Evolutionary conservation across 2,797 vertebrate genomes (phyloP).

Genomic region (Coendou prehensilis): DNA sequence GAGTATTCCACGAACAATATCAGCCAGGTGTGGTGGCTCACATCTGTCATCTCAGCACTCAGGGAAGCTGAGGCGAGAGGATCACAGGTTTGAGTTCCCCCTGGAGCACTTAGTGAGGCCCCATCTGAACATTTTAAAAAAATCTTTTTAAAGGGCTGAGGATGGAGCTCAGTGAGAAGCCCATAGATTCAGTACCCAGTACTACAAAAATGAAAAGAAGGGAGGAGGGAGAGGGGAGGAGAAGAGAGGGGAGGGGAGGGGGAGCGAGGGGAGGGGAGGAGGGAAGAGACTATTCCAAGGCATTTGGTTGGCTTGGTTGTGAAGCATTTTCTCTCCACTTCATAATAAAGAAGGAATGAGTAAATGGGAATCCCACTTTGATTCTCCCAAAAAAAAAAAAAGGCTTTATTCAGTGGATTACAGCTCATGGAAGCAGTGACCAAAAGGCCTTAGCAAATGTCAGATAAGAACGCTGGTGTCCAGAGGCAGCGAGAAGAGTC

Average conservation of each 20-base stretch:
- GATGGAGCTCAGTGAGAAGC: not conserved
- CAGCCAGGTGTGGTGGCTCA: not conserved
- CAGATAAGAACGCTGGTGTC: not conserved
- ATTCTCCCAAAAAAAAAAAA: not conserved
- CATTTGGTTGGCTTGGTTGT: not conserved
- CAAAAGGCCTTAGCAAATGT: not conserved
- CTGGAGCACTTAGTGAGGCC: not conserved
- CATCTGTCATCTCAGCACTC: not conserved
- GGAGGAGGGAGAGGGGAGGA: no score
- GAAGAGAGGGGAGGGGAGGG: no score
- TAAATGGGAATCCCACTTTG: not conserved
- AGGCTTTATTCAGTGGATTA: constrained; percentile 14
- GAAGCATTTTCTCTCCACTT: constrained; percentile 21
- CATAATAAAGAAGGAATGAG: constrained; percentile 11
- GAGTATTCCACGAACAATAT: not conserved
- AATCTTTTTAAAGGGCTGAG: not conserved
- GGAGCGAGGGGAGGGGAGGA: not conserved
- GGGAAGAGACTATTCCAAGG: not conserved
- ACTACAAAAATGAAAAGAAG: not conserved
- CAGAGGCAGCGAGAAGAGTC: not conserved
- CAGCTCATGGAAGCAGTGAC: not conserved
- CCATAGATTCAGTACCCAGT: not conserved
- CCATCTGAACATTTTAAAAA: not conserved
- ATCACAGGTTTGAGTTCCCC: not conserved
- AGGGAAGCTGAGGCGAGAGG: not conserved